Evolutionary conservation across 2,113 vertebrate genomes (phyloP).

Genomic region (Butorides virescens): DNA sequence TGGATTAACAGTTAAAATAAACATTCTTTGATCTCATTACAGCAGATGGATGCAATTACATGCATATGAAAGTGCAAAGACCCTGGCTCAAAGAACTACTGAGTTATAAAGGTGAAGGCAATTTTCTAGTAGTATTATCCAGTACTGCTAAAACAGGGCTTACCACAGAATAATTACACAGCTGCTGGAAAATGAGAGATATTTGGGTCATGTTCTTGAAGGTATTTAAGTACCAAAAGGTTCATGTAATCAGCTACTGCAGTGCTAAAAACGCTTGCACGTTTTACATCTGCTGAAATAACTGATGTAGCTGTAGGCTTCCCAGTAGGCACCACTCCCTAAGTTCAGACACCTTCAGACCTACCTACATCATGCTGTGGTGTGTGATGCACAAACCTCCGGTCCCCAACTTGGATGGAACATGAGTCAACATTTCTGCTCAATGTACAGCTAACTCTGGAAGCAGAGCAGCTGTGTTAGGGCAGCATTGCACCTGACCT

Average conservation of each 20-base stretch:
- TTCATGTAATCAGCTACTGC: not conserved
- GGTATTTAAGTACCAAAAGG: not conserved
- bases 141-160: not conserved
- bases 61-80: not conserved
- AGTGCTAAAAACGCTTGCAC: not conserved
- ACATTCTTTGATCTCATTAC: not conserved
- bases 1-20: slow-evolving; percentile 5
- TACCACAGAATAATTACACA: not conserved
- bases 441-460: not conserved
- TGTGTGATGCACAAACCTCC: not conserved
- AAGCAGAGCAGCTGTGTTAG: not conserved
- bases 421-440: not conserved
- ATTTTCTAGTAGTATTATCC: not conserved
- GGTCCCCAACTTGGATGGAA: not conserved
- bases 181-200: not conserved
- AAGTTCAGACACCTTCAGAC: not conserved
- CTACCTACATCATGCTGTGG: not conserved
- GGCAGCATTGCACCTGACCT: not conserved
- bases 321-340: not conserved
- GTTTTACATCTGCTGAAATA: not conserved
- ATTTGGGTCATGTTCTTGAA: not conserved
- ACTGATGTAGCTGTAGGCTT: not conserved
- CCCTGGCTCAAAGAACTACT: not conserved
- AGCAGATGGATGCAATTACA: not conserved
- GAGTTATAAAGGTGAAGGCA: not conserved